Percentiles rank a stretch among this genome's conserved stretches.
Conservation (phyloP, 2,888 invertebrate species). For the Eristalinus aeneus region DNA sequence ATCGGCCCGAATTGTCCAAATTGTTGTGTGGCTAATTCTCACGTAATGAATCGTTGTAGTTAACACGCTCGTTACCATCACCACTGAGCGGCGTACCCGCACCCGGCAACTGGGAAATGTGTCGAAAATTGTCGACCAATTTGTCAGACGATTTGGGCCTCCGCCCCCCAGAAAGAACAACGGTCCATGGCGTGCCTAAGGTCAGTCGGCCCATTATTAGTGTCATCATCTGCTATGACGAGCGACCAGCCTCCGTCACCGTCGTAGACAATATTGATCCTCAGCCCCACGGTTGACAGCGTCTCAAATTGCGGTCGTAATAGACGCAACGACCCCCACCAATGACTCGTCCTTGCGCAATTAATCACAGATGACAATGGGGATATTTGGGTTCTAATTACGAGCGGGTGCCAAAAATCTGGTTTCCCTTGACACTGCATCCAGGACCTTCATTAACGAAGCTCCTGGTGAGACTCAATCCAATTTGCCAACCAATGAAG, state of each 20-base stretch:
- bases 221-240: conserved; percentile 53
- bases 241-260: background rate
- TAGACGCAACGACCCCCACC: conserved; percentile 15
- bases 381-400: conserved; percentile 14
- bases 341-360: conserved; percentile 12
- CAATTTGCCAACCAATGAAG: conserved; percentile 36
- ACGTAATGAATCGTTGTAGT: conserved; percentile 69
- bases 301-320: conserved; percentile 46
- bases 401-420: background rate
- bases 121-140: conserved; percentile 66
- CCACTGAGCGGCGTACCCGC: background rate
- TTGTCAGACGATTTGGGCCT: conserved; percentile 40
- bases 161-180: background rate
- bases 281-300: conserved; percentile 4
- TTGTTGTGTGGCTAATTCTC: conserved; percentile 63
- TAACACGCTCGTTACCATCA: conserved; percentile 67
- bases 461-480: conserved; percentile 33
- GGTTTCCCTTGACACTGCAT: conserved; percentile 16
- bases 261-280: conserved; percentile 58
- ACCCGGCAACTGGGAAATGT: conserved; percentile 17
- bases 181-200: conserved; percentile 47
- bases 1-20: conserved; percentile 52
- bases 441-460: conserved; percentile 49
- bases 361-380: conserved; percentile 62
- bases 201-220: conserved; percentile 59